phyloP scores from a whole-genome alignment of 2,888 invertebrate genomes.

The Oscheius sp. region DNA sequence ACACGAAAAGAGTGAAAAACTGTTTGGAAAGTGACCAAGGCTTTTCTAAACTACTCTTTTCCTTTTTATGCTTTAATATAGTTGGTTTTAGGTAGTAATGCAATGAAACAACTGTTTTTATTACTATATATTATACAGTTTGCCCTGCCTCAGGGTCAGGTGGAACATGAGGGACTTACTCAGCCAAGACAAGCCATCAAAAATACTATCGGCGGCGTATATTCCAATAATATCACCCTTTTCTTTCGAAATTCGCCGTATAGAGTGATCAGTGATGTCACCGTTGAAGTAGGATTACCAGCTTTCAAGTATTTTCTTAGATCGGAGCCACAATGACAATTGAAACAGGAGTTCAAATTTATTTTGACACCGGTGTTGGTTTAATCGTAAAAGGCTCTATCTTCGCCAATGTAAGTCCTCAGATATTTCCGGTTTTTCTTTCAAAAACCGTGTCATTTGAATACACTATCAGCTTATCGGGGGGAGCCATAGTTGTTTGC shows the following conservation, averaged over 20 bases:
- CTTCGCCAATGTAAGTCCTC: conserved; percentile 81
- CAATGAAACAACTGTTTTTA: conserved; percentile 19
- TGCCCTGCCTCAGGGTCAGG: conserved; percentile 35
- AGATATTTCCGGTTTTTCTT: background rate
- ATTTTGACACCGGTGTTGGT: conserved; percentile 90
- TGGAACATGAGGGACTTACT: conserved; percentile 36
- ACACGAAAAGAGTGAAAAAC: conserved; percentile 18
- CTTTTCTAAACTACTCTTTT: background rate
- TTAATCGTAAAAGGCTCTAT: conserved; percentile 90
- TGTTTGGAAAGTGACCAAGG: background rate
- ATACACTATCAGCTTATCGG: conserved; percentile 18
- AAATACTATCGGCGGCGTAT: conserved; percentile 64
- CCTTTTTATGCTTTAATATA: background rate
- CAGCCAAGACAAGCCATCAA: conserved; percentile 53
- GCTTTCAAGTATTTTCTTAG: conserved; percentile 33
- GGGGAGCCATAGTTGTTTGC: background rate
- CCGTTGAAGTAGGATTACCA: background rate
- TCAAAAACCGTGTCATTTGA: conserved; percentile 1
- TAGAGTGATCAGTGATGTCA: conserved; percentile 50
- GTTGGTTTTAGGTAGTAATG: conserved; percentile 10
- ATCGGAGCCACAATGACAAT: conserved; percentile 83
- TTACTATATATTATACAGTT: conserved; percentile 8
- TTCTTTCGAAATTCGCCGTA: conserved; percentile 67
- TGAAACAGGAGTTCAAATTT: conserved; percentile 87
- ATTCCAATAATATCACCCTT: conserved; percentile 66